Evolutionary conservation across 2,113 vertebrate genomes (phyloP).

Genomic region (Aythya baeri): DNA sequence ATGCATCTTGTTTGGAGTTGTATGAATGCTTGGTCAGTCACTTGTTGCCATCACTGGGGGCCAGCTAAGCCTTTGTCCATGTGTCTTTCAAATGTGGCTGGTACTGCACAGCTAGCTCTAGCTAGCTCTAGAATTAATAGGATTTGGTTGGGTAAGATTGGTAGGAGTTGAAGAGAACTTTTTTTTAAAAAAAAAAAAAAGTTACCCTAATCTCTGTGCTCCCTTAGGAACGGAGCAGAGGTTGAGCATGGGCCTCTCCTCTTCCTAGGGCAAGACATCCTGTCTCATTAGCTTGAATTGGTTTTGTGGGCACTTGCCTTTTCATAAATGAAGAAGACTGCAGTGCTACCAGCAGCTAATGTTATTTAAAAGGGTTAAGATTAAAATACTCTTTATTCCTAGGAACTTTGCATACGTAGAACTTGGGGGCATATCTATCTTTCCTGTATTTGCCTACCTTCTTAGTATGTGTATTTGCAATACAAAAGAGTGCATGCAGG

Average conservation of each 20-base stretch:
- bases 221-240: background rate
- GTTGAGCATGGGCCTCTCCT: background rate
- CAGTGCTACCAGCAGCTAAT: background rate
- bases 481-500: conserved; percentile 77
- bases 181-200: background rate
- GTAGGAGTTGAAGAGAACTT: background rate
- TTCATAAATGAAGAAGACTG: conserved; percentile 6
- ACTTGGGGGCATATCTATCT: background rate
- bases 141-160: background rate
- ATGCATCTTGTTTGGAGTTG: background rate
- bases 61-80: rapidly evolving
- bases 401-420: background rate
- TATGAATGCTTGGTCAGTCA: background rate
- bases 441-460: background rate
- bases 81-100: background rate
- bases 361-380: background rate
- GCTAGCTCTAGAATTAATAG: background rate
- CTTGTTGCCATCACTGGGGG: background rate
- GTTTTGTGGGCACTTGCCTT: conserved; percentile 1
- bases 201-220: background rate
- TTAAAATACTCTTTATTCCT: background rate
- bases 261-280: background rate
- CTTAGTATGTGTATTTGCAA: conserved; percentile 35
- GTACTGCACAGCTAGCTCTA: background rate
- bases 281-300: background rate